Conservation (phyloP, 2,797 vertebrate species). For the Phoeniculus purpureus region DNA sequence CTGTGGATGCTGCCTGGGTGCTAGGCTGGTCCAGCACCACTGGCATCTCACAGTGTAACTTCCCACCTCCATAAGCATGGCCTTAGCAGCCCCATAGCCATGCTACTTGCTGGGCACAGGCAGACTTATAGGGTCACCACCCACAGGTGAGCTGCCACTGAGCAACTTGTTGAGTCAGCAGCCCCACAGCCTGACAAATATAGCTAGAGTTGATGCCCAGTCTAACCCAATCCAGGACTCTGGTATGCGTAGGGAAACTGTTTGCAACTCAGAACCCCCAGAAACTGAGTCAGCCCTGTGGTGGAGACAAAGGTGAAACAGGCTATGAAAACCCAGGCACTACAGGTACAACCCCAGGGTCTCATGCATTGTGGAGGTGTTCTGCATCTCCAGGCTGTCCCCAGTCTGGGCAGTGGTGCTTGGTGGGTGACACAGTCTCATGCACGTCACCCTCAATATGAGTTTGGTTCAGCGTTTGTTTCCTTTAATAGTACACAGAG, state of each 20-base stretch:
- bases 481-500: conserved; percentile 45
- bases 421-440: accelerated
- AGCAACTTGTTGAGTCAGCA: neutral
- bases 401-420: neutral
- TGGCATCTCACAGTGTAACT: accelerated
- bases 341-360: too few relatives aligned
- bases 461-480: neutral
- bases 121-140: accelerated
- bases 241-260: accelerated
- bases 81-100: neutral
- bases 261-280: neutral
- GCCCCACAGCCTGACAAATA: neutral
- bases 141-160: neutral
- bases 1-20: neutral
- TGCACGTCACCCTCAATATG: accelerated
- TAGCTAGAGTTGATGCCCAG: accelerated
- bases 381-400: neutral
- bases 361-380: accelerated
- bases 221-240: neutral
- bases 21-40: neutral
- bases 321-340: neutral
- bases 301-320: neutral
- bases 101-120: neutral
- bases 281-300: neutral
- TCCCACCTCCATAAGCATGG: accelerated